Base-by-base conservation (phyloP, 2,797 vertebrate species). In the Picus viridis region DNA sequence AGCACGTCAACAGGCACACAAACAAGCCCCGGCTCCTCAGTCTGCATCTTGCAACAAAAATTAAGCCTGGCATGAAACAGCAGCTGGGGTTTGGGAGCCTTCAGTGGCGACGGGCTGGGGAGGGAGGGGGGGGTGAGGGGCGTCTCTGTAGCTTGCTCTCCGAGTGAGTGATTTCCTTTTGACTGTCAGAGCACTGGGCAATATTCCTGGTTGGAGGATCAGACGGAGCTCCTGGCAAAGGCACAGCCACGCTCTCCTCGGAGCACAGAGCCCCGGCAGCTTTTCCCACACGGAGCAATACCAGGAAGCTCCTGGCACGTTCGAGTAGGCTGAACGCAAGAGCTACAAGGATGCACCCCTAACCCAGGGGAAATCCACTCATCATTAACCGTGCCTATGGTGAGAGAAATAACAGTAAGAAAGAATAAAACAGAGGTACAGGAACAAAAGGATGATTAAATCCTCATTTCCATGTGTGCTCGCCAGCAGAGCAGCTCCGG, bases 221-320 rank as follows among this genome's bases (percentile, higher is more conserved):
- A 6, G 10, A 1, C 1, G 6, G 20, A n/a, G 74, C 65, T 77
- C 22, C 59, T 0, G 17, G n/a, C 2, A 9, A 2, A 14, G 14
- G 5, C 57, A 8, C 22, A 1, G 24, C 58, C 18, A 12, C 5
- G 12, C 72, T 83, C 47, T 65, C 51, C 72, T 3, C 24, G 1
- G 4, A 17, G 22, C 20, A 2, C 19, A 2, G 54, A 51, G 43
- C 73, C 41, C 15, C 8, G 4, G 11, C 30, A 15, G 49, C 34
- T 74, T 29, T 8, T 29, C 29, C 36, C 32, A 3, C 19, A 6
- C n/a, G n/a, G 4, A 1, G 9, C 72, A 6, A 8, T 4, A 12
- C 32, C 77, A 36, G 58, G n/a, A 39, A 74, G 63, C 54, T 32
- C 73, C 26, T 7, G 2, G 68, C 43, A 53, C 6, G 5, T 3